These are phyloP conservation scores for Trichogramma pretiosum DNA, from an alignment of 1,140 invertebrate species.

Conservation along the genomic window DNA sequence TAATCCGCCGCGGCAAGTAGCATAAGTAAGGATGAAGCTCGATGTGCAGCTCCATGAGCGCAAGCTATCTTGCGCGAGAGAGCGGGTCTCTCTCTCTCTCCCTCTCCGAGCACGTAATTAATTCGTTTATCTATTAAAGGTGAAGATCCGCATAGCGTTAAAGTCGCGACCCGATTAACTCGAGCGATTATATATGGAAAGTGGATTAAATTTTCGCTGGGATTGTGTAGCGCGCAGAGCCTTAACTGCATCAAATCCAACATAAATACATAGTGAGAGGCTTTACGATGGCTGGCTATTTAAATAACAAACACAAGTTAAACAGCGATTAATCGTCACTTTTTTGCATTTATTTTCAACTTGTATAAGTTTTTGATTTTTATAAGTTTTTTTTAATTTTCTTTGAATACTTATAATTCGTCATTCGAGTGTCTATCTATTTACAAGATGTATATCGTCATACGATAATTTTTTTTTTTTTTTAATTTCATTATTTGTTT, in stretches of 20 bases:
- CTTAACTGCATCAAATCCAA: neutral
- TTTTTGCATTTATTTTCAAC: too few relatives aligned
- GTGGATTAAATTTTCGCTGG: slow-evolving; percentile 2
- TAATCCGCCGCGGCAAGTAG: neutral
- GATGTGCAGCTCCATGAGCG: neutral
- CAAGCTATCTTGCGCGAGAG: neutral
- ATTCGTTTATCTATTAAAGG: slow-evolving; percentile 23
- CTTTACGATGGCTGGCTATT: neutral
- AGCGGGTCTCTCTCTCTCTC: neutral
- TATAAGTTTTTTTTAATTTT: too few relatives aligned
- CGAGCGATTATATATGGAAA: slow-evolving; percentile 1
- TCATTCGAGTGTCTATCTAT: too few relatives aligned
- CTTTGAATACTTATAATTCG: too few relatives aligned
- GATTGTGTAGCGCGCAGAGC: neutral
- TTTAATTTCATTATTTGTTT: slow-evolving; percentile 14
- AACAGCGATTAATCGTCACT: neutral
- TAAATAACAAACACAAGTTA: neutral
- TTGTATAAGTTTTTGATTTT: too few relatives aligned
- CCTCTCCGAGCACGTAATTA: slow-evolving; percentile 25
- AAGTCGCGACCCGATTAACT: too few relatives aligned
- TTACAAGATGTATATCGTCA: neutral
- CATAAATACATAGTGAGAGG: neutral
- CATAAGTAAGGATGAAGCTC: neutral
- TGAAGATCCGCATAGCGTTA: slow-evolving; percentile 1
- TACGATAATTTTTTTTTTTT: slow-evolving; percentile 14